Base-by-base conservation (phyloP, 1,140 invertebrate species). In the Potamilus streckersoni region DNA sequence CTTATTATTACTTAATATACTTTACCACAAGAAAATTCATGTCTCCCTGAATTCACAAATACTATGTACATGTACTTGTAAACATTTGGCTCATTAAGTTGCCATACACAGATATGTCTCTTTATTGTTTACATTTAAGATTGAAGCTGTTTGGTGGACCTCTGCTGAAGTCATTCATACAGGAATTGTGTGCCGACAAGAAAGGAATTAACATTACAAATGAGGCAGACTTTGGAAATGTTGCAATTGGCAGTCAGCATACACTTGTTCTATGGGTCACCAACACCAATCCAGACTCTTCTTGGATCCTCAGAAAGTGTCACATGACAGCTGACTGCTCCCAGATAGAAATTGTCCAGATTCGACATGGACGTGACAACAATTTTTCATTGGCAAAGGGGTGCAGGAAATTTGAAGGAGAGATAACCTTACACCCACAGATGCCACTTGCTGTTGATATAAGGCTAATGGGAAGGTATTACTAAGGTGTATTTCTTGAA, bases 151-250 rank as follows among this genome's bases (percentile, higher is more conserved):
- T 72, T 17, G 58, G 68, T 15, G 75, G 75, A 12, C 75, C 70
- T 0, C 58, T 77, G 14, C 63, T 67, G 58, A 59, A 69, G 55
- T 72, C 70, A 2, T 73, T 77, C 69, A 77, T 71, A 19, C 16
- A 69, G 27, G 75, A 77, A n/a, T 49, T 77, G 23, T 57, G 72
- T 2, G 71, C 75, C 11, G 64, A 77, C 49, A 77, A 77, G 49
- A 64, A 72, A 65, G 75, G 64, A 17, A 59, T 77, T 6, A 57
- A 27, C 56, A 66, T 77, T 49, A 66, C 75, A 17, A 49, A 67
- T 63, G 70, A 76, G 59, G 63, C 70, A 49, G 70, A 77, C 55
- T 77, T 77, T 77, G 75, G 75, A 38, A 19, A 56, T 11, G 31
- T 77, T 57, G 17, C 75, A 1, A 57, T 77, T 19, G 70, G 70